Conservation (phyloP, 2,113 vertebrate species). For the Microtus richardsoni region DNA sequence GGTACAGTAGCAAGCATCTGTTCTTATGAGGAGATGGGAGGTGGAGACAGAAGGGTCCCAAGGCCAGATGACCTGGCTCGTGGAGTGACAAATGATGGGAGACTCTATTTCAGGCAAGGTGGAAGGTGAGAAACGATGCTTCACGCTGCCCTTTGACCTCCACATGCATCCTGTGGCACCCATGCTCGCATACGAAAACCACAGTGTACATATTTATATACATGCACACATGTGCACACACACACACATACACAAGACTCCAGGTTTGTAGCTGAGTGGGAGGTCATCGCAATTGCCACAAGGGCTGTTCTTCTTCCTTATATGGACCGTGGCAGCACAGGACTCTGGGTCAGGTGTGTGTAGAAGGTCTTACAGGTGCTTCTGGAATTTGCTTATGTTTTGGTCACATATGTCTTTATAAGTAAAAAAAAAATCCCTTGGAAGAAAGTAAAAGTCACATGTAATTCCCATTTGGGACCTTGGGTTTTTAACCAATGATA, state of each 20-base stretch:
- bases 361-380: not conserved
- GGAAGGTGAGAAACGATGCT: not conserved
- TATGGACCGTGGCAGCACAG: not conserved
- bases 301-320: not conserved
- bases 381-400: not conserved
- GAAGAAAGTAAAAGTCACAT: not conserved
- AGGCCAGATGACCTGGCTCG: not conserved
- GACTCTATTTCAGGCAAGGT: not conserved
- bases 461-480: not conserved
- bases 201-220: too few species aligned
- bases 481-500: not conserved
- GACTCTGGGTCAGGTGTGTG: fast-evolving
- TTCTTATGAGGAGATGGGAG: not conserved
- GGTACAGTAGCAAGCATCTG: not conserved
- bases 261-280: not conserved
- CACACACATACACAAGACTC: not conserved
- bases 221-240: not conserved
- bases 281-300: not conserved
- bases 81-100: too few species aligned
- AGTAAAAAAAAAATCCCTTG: not conserved
- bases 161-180: too few species aligned
- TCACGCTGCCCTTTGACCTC: not conserved
- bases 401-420: not conserved
- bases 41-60: not conserved
- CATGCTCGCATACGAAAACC: not conserved